Evolutionary conservation across 2,888 invertebrate genomes (phyloP).

Genomic region (Lacanobia oleracea): DNA sequence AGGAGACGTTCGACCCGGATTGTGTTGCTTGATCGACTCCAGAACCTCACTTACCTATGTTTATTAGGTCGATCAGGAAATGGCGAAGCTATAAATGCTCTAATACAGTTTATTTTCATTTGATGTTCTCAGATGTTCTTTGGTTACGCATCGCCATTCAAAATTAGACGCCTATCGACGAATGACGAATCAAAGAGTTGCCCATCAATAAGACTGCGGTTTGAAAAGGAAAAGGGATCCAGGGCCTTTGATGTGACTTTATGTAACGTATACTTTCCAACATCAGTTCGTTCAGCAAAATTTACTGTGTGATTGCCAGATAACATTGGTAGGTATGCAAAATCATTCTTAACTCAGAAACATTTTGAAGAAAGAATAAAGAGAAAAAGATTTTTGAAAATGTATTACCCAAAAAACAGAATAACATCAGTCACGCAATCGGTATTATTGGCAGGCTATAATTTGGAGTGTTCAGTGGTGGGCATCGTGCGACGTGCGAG

Average conservation of each 20-base stretch:
- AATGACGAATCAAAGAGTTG: slow-evolving; percentile 67
- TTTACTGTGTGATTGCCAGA: slow-evolving; percentile 12
- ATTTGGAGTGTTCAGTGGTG: slow-evolving; percentile 71
- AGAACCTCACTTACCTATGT: slow-evolving; percentile 80
- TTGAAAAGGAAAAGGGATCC: slow-evolving; percentile 38
- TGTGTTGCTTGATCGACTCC: slow-evolving; percentile 82
- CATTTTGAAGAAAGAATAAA: slow-evolving; percentile 4
- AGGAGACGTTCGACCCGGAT: slow-evolving; percentile 76
- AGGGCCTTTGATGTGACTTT: slow-evolving; percentile 56
- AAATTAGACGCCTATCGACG: slow-evolving; percentile 67
- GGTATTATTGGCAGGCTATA: slow-evolving; percentile 71
- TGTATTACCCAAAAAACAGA: slow-evolving; percentile 40
- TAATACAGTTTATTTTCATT: slow-evolving; percentile 81
- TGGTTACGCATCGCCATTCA: slow-evolving; percentile 58
- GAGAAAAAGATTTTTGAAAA: slow-evolving; percentile 10
- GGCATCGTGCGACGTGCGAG: slow-evolving; percentile 64
- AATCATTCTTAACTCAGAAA: slow-evolving; percentile 7
- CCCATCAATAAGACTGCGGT: slow-evolving; percentile 52
- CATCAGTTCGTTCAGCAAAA: background rate
- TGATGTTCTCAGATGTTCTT: slow-evolving; percentile 62
- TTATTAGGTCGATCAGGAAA: slow-evolving; percentile 87
- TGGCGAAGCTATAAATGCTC: slow-evolving; percentile 78
- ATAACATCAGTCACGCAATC: slow-evolving; percentile 72
- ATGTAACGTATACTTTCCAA: slow-evolving; percentile 23
- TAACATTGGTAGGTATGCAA: slow-evolving; percentile 4